Percentiles rank a stretch among this genome's conserved stretches.
Evolutionary conservation across 2,113 vertebrate genomes (phyloP).

Genomic region (Chauna torquata): DNA sequence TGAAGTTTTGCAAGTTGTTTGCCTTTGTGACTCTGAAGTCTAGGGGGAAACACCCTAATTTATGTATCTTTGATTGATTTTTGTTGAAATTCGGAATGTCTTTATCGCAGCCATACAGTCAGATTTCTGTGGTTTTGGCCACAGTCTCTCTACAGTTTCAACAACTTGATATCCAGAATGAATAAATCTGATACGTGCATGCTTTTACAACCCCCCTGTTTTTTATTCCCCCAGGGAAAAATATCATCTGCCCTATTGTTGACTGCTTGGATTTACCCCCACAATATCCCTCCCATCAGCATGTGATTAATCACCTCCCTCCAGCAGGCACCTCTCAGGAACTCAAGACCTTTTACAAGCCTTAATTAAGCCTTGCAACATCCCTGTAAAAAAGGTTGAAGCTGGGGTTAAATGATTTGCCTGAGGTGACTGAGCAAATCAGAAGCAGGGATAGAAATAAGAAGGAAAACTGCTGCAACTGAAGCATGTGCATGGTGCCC

Average conservation of each 20-base stretch:
- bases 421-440: slow-evolving; percentile 48
- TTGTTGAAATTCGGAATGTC: slow-evolving; percentile 22
- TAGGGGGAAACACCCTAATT: slow-evolving; percentile 4
- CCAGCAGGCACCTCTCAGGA: slow-evolving; percentile 60
- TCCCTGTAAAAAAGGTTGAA: slow-evolving; percentile 63
- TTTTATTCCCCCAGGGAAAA: slow-evolving; percentile 12
- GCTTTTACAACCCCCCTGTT: slow-evolving; percentile 36
- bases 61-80: slow-evolving; percentile 40
- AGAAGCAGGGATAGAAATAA: slow-evolving; percentile 23
- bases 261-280: slow-evolving; percentile 36
- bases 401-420: slow-evolving; percentile 60
- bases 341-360: slow-evolving; percentile 53
- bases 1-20: not conserved
- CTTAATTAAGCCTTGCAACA: slow-evolving; percentile 63
- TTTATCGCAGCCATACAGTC: slow-evolving; percentile 41
- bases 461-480: not conserved
- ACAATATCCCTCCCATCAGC: slow-evolving; percentile 37
- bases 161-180: slow-evolving; percentile 39
- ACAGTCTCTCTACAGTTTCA: slow-evolving; percentile 47
- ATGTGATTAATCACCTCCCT: slow-evolving; percentile 52
- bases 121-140: slow-evolving; percentile 57
- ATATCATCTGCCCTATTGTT: slow-evolving; percentile 40
- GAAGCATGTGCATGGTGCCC: not conserved
- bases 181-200: slow-evolving; percentile 40
- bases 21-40: not conserved